phyloP scores from a whole-genome alignment of 2,113 vertebrate species.

The Ptychochromis oligacanthus region DNA sequence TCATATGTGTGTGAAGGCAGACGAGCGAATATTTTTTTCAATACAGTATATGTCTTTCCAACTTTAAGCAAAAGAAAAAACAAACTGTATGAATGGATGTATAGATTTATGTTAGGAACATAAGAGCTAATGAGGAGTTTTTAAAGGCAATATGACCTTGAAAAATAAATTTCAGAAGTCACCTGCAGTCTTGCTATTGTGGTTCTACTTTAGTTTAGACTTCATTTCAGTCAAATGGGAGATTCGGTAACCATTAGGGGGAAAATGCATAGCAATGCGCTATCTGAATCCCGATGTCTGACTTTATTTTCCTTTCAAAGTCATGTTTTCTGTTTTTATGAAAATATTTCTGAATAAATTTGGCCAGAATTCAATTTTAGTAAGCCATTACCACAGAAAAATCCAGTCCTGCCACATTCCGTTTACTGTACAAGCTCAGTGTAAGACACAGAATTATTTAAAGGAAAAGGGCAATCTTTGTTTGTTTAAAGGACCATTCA shows the following conservation, averaged over 20 bases:
- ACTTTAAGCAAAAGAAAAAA: too few relatives aligned
- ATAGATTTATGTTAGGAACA: too few relatives aligned
- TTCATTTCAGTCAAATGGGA: slow-evolving; percentile 19
- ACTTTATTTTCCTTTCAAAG: slow-evolving; percentile 16
- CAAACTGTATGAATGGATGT: too few relatives aligned
- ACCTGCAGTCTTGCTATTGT: slow-evolving; percentile 9
- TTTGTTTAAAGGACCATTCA: not conserved
- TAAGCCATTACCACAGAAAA: slow-evolving; percentile 2
- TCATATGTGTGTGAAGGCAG: too few relatives aligned
- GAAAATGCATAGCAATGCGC: slow-evolving; percentile 5
- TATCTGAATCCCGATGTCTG: slow-evolving; percentile 14
- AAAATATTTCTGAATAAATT: slow-evolving; percentile 9
- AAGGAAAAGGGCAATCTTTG: not conserved
- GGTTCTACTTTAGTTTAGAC: slow-evolving; percentile 11
- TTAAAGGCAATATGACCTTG: not conserved
- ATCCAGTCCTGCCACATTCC: not conserved
- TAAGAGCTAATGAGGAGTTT: too few relatives aligned
- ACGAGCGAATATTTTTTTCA: too few relatives aligned
- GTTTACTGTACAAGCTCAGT: not conserved
- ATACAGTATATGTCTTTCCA: too few relatives aligned
- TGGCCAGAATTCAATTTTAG: not conserved
- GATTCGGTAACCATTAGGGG: slow-evolving; percentile 13
- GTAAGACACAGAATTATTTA: not conserved
- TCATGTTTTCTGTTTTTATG: slow-evolving; percentile 6
- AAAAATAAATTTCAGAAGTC: not conserved